Conservation (phyloP, 2,888 invertebrate species). For the Zygaena filipendulae region DNA sequence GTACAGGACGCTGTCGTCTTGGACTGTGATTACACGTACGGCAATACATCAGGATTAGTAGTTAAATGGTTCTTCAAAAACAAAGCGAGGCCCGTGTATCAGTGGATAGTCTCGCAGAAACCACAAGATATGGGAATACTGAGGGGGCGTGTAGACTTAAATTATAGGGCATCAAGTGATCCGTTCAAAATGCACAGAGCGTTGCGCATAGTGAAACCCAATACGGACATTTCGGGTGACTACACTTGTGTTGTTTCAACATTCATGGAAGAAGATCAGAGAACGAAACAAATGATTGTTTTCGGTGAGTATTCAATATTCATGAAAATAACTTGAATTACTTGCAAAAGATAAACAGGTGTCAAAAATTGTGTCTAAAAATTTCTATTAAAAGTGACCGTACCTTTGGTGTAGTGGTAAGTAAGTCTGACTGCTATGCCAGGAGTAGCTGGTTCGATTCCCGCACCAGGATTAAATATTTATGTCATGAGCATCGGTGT, state of each 20-base stretch:
- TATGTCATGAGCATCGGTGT: too few species aligned
- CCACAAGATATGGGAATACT: constrained; percentile 73
- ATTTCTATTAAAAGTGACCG: too few species aligned
- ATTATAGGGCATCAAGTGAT: constrained; percentile 73
- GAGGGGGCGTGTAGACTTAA: constrained; percentile 69
- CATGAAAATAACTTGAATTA: too few species aligned
- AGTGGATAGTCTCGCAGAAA: constrained; percentile 78
- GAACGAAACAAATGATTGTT: constrained; percentile 73
- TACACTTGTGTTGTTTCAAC: constrained; percentile 81
- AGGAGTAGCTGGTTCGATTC: too few species aligned
- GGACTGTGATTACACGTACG: constrained; percentile 78
- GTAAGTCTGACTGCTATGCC: too few species aligned
- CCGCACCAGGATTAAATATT: too few species aligned
- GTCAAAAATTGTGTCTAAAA: too few species aligned
- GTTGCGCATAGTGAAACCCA: constrained; percentile 76
- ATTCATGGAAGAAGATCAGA: constrained; percentile 75
- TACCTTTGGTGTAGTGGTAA: too few species aligned
- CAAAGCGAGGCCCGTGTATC: constrained; percentile 75
- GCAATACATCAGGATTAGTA: constrained; percentile 74
- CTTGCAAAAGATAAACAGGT: too few species aligned
- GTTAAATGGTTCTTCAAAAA: constrained; percentile 83
- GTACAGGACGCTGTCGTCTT: constrained; percentile 71
- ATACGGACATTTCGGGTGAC: constrained; percentile 77
- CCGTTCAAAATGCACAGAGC: constrained; percentile 77
- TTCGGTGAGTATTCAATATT: constrained; percentile 74